Evolutionary conservation across 2,797 vertebrate species (phyloP), one percentile per base, ranked within the genome.

Genomic region (Odontamblyopus rebecca): DNA sequence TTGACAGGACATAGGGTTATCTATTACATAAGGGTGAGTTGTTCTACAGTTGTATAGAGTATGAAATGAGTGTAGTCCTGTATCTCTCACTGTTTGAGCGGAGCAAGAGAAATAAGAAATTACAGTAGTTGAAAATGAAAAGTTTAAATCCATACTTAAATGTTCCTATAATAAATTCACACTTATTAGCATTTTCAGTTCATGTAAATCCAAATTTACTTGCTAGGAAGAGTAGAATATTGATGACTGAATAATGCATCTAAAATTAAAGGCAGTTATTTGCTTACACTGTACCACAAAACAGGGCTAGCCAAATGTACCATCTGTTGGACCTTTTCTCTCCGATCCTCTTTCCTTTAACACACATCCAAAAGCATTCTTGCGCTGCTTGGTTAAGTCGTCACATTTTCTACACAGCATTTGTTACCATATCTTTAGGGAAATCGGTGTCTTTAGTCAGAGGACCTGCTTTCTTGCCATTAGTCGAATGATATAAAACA

Each of bases 401-500:
- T 88, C 83, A 81, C 54, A 35, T 77, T 74, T 77, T 73, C 86
- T 75, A 53, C 86, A 74, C 77, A 88, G 79, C 86, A 86, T 93
- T 92, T 93, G 83, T 86, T 85, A 86, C 76, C 80, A 86, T 76
- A 89, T 93, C 91, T 93, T 91, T 72, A 71, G 91, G 91, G 91
- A 92, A 82, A 62, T 79, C 56, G 80, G 84, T 86, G 87, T 91
- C 89, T 93, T 93, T 92, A 92, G 92, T 92, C 89, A 86, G 83
- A 92, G 87, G 88, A 89, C 88, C 86, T 89, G 90, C 82, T 90
- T 93, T 89, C 87, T 90, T 90, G 78, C 87, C 86, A 93, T 93
- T 92, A 93, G 91, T 91, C 86, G 91, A 92, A 93, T 92, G 92
- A 93, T 93, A 93, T 93, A 91, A 93, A 93, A 93, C 93, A 93